These are phyloP conservation scores for Galemys pyrenaicus DNA, from an alignment of 2,113 vertebrate genomes.

Conservation along the genomic window DNA sequence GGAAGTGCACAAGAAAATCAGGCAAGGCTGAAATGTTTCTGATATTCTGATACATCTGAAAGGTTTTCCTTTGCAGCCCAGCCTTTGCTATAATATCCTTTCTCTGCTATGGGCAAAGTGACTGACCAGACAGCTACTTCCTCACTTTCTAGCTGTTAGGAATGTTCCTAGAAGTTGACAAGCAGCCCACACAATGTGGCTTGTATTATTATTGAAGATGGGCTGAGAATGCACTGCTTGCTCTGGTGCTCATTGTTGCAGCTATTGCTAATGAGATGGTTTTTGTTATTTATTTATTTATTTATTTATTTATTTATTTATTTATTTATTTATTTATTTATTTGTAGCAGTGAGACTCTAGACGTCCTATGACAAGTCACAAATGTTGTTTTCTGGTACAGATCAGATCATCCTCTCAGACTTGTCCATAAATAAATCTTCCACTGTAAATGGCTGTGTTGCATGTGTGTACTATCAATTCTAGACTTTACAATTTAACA, in stretches of 20 bases:
- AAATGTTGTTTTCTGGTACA: background rate
- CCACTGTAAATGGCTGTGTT: constrained; percentile 2
- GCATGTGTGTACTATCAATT: background rate
- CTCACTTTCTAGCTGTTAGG: constrained; percentile 63
- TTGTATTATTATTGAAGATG: constrained; percentile 58
- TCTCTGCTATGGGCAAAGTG: constrained; percentile 55
- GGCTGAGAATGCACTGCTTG: background rate
- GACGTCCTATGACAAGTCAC: background rate
- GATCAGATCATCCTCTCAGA: background rate
- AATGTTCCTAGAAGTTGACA: constrained; percentile 67
- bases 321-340: background rate
- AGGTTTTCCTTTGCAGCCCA: constrained; percentile 59
- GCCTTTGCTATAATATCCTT: constrained; percentile 52
- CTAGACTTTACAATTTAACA: background rate
- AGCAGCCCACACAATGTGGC: background rate
- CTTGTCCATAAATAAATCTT: background rate
- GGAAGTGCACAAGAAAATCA: constrained; percentile 61
- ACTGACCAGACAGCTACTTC: constrained; percentile 43
- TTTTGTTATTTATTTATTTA: background rate
- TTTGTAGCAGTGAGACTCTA: background rate
- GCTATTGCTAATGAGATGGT: constrained; percentile 37
- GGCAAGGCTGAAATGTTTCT: constrained; percentile 53
- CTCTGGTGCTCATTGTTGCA: background rate
- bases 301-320: background rate
- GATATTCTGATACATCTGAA: constrained; percentile 66